Conservation (phyloP, 2,113 vertebrate genomes). For the Tylochromis polylepis region DNA sequence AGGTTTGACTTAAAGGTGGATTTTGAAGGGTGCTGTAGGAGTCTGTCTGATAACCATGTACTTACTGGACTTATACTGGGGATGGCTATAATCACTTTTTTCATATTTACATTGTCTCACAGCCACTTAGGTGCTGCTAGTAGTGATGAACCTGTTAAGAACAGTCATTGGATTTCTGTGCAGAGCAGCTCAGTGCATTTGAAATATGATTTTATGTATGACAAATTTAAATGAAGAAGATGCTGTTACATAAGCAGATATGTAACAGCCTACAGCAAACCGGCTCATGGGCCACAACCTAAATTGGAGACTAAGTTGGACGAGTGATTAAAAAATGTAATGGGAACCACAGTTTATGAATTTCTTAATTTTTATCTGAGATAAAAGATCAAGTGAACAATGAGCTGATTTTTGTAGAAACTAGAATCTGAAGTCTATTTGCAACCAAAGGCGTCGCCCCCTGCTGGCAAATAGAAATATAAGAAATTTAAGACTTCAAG, state of each 20-base stretch:
- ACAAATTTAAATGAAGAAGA: not conserved
- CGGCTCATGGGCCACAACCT: not conserved
- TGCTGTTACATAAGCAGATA: not conserved
- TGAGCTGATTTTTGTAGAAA: not conserved
- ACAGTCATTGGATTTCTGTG: not conserved
- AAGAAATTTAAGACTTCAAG: not conserved
- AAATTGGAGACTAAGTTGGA: not conserved
- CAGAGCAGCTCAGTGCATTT: not conserved
- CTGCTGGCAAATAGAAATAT: not conserved
- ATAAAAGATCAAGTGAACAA: not conserved
- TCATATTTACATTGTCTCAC: not conserved
- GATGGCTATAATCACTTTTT: not conserved
- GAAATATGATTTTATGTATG: not conserved
- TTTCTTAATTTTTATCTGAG: too few species aligned
- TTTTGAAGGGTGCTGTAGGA: not conserved
- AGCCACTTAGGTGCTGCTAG: not conserved
- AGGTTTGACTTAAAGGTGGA: not conserved
- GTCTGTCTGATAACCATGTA: not conserved
- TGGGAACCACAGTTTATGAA: not conserved
- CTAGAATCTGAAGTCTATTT: not conserved
- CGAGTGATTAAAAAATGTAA: not conserved
- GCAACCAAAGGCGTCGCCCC: not conserved
- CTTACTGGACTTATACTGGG: not conserved
- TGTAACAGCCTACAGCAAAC: not conserved
- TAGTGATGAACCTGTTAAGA: not conserved